Evolutionary conservation across 2,113 vertebrate species (phyloP), one percentile per base, ranked within the genome.

Genomic region (Cavia porcellus): DNA sequence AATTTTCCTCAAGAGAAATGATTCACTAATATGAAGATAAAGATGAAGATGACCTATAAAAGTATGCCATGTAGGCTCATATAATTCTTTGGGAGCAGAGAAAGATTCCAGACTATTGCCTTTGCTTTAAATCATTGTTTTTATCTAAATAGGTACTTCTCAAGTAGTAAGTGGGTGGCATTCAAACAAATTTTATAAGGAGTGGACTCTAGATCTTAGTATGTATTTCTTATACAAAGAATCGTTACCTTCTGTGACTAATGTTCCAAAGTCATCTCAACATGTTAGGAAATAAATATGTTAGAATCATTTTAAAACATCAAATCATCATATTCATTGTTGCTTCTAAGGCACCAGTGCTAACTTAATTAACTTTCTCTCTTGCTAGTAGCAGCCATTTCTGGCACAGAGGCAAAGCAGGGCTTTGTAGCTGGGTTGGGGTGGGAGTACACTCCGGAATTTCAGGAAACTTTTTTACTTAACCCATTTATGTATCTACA

Each of bases 161-260:
- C 50, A 90, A 96, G 47, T 77, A 75, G 81, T 74, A 7, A 97
- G 42, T 96, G 22, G 25, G 14, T 74, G 79, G 22, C 42, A 74
- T 93, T 96, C 75, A n/a, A 95, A 95, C 28, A 95, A 92, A 68
- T 75, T 95, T 96, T 94, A 3, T 87, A 61, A 82, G 61, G 62
- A 95, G 32, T 68, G 93, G 10, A 38, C 22, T 89, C 22, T 94
- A 87, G 20, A 72, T 90, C 75, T 93, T 97, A 79, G 66, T 92
- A 84, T 42, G 11, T 25, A 93, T 92, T 96, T 94, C n/a, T 72
- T 79, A 38, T 79, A 82, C 38, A 93, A 85, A 79, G n/a, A 93
- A 90, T 91, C 11, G 85, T 89, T 80, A 66, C 81, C 11, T 66
- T 84, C 20, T n/a, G 47, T 93, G 81, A 50, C 35, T 70, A 95